Evolutionary conservation across 2,888 invertebrate genomes (phyloP).

Genomic region (Sinodicranocentrus sp.): DNA sequence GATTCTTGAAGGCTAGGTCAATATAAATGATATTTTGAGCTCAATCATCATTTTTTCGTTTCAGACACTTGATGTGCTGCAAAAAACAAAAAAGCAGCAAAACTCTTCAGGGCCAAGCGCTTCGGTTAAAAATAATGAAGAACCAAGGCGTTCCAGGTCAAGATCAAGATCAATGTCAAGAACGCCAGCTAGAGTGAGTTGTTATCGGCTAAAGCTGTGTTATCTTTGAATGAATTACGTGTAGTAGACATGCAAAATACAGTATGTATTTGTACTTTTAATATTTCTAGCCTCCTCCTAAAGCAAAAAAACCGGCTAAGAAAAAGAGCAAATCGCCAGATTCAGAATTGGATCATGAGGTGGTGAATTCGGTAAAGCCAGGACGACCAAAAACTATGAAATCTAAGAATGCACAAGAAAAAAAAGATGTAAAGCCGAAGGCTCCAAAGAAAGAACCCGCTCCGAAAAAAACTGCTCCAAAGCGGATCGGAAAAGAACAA

Average conservation of each 20-base stretch:
- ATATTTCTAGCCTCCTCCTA: conserved; percentile 20
- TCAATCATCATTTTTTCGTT: no score
- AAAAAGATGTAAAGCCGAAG: conserved; percentile 33
- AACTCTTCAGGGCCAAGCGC: background rate
- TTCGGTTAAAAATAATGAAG: conserved; percentile 40
- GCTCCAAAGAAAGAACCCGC: conserved; percentile 32
- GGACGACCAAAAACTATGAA: conserved; percentile 23
- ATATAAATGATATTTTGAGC: no score
- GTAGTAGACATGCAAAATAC: no score
- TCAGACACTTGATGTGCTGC: conserved; percentile 68
- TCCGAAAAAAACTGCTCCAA: conserved; percentile 57
- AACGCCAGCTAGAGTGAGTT: conserved; percentile 73
- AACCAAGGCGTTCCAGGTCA: conserved; percentile 43
- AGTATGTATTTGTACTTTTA: no score
- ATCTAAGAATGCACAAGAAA: conserved; percentile 1
- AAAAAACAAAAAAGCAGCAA: conserved; percentile 57
- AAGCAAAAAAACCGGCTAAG: conserved; percentile 37
- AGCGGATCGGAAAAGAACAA: conserved; percentile 62
- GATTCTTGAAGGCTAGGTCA: no score
- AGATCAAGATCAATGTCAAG: conserved; percentile 73
- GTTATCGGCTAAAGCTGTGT: no score
- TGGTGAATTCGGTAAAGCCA: background rate
- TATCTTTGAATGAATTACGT: no score
- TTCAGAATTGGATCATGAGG: conserved; percentile 27
- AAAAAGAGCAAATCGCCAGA: conserved; percentile 8